A percentile compares a stretch with the other conserved stretches of the same genome.
phyloP scores from a whole-genome alignment of 2,113 vertebrate species.

The Podilymbus podiceps region DNA sequence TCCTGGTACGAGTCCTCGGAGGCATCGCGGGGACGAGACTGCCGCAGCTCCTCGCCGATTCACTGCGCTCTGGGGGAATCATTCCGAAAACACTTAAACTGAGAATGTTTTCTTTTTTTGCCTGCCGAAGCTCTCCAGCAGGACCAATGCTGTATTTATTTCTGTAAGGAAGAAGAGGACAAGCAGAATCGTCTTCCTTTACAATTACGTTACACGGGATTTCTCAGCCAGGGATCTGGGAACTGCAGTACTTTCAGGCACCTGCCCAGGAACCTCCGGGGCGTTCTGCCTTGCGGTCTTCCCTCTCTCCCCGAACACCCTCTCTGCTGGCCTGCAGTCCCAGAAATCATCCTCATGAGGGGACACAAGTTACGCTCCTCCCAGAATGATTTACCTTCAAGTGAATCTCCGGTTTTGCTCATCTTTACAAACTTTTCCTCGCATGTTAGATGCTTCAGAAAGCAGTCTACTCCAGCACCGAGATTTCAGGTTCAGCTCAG shows the following conservation, averaged over 20 bases:
- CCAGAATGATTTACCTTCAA: neutral
- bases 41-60: rapidly evolving
- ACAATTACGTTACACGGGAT: neutral
- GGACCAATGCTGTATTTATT: neutral
- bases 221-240: neutral
- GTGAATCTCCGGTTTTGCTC: neutral
- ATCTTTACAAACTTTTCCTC: neutral
- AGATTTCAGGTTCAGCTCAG: neutral
- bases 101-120: neutral
- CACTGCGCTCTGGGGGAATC: neutral
- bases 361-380: too few relatives aligned
- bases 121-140: neutral
- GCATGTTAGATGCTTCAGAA: neutral
- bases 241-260: rapidly evolving
- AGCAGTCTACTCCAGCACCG: neutral
- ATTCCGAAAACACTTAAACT: neutral
- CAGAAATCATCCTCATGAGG: neutral
- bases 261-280: neutral
- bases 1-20: neutral
- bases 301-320: neutral
- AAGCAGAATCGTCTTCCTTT: neutral
- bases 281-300: neutral
- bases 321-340: neutral
- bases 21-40: neutral
- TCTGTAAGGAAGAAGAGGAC: neutral